These are phyloP conservation scores for Castor canadensis DNA, from an alignment of 2,113 vertebrate species.

Conservation along the genomic window DNA sequence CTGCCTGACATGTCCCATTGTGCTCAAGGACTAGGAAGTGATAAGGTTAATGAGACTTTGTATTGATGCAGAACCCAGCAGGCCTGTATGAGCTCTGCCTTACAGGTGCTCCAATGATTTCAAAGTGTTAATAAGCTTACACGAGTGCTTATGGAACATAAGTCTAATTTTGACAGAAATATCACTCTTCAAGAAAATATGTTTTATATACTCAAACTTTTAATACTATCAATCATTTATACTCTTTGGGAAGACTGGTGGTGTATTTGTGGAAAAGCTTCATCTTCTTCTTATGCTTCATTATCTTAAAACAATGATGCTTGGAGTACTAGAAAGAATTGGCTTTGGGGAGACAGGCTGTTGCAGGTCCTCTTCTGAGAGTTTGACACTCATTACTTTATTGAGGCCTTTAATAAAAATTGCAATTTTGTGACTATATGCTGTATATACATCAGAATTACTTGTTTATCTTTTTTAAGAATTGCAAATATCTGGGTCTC, in stretches of 20 bases:
- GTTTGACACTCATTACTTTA: neutral
- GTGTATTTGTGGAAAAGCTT: too few species aligned
- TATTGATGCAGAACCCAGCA: constrained; percentile 33
- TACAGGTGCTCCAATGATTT: constrained; percentile 18
- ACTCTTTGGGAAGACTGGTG: too few species aligned
- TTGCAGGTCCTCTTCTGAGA: neutral
- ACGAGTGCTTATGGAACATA: neutral
- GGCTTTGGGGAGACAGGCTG: neutral
- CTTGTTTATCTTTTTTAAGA: neutral
- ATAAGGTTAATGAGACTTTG: constrained; percentile 75
- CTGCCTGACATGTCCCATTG: constrained; percentile 57
- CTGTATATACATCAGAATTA: neutral
- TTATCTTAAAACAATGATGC: neutral
- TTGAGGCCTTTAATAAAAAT: neutral
- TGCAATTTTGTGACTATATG: neutral
- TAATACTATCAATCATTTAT: neutral
- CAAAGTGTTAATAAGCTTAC: constrained; percentile 36
- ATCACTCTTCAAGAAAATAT: neutral
- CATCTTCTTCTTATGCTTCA: neutral
- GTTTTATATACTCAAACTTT: neutral
- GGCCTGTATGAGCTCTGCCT: neutral
- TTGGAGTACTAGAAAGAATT: neutral
- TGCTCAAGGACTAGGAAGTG: constrained; percentile 71
- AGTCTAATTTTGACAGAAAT: constrained; percentile 45
- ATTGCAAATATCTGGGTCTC: neutral